A percentile compares a stretch with the other conserved stretches of the same genome.
Conservation (phyloP, 2,113 vertebrate species). For the Strix aluco region DNA sequence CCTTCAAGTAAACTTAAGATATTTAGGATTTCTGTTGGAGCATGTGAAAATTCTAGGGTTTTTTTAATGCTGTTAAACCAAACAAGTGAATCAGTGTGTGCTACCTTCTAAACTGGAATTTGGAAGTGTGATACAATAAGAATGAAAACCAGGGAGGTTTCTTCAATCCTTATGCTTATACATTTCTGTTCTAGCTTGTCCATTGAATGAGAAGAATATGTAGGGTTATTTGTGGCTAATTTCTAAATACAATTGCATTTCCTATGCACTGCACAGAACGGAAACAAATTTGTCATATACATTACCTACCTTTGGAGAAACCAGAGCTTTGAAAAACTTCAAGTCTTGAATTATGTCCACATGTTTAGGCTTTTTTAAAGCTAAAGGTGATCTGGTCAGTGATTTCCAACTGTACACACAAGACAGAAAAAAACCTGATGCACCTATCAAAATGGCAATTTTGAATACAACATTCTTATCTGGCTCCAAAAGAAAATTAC, state of each 20-base stretch:
- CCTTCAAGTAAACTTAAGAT: background rate
- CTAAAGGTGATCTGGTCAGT: constrained; percentile 39
- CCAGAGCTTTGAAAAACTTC: constrained; percentile 74
- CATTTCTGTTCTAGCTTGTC: background rate
- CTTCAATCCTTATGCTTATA: background rate
- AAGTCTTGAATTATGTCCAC: constrained; percentile 38
- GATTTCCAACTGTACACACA: constrained; percentile 57
- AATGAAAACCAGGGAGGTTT: background rate
- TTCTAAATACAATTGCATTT: background rate
- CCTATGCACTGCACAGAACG: background rate
- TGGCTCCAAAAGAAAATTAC: background rate
- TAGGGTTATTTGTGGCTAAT: background rate
- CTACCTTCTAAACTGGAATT: background rate
- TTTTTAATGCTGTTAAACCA: background rate
- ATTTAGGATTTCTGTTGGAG: background rate
- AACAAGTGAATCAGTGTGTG: background rate
- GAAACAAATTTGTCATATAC: background rate
- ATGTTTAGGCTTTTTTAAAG: constrained; percentile 5
- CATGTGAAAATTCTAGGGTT: background rate
- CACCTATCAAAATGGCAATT: background rate
- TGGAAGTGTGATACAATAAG: background rate
- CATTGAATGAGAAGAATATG: background rate
- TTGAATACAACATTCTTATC: background rate
- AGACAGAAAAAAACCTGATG: background rate
- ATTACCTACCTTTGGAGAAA: constrained; percentile 71